phyloP scores from a whole-genome alignment of 2,888 invertebrate genomes.

The Brachynemurus nebulosus region DNA sequence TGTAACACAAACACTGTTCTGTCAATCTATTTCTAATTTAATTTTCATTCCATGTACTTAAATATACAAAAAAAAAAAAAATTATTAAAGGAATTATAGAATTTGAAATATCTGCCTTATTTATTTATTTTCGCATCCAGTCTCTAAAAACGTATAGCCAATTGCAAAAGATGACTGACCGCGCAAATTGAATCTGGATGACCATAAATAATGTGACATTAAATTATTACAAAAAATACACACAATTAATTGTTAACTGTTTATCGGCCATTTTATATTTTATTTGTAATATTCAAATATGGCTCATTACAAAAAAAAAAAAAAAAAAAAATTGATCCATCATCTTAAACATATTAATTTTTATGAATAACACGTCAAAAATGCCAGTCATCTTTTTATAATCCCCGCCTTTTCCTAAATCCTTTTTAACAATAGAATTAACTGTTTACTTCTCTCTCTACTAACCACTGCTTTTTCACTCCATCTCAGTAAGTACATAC shows the following conservation, averaged over 20 bases:
- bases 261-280: conserved; percentile 1
- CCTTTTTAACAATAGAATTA: background rate
- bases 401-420: conserved; percentile 1
- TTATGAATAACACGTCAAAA: background rate
- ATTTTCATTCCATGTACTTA: conserved; percentile 11
- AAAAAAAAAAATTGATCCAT: background rate
- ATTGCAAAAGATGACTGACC: conserved; percentile 4
- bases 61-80: conserved; percentile 2
- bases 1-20: background rate
- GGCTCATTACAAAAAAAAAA: no score
- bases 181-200: background rate
- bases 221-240: no score
- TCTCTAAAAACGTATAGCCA: no score
- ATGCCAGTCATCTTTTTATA: conserved; percentile 6
- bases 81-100: conserved; percentile 8
- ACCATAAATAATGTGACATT: background rate
- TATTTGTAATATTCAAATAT: background rate
- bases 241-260: no score
- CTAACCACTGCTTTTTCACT: no score
- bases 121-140: background rate
- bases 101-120: conserved; percentile 3
- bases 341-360: conserved; percentile 1
- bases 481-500: no score
- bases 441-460: no score
- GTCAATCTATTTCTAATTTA: conserved; percentile 4